Base-by-base conservation (phyloP, 2,797 vertebrate genomes). In the Erethizon dorsatum region DNA sequence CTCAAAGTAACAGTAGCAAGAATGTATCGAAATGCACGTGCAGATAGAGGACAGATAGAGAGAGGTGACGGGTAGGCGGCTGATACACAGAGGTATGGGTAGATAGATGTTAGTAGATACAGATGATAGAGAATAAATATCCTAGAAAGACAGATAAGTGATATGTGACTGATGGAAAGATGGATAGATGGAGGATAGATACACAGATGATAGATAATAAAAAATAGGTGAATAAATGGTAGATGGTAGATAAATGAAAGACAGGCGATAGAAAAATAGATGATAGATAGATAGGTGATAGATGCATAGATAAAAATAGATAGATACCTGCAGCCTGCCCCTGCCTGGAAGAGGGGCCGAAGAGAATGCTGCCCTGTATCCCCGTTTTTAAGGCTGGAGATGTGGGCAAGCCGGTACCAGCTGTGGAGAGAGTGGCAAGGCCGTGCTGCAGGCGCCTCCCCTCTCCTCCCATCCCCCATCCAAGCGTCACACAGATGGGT, bases 361-460 rank as follows among this genome's bases (percentile, higher is more conserved):
- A n/a, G 33, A 37, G 65, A 9, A n/a, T 6, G 67, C 67, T 8
- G 67, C 9, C 59, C 59, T 2, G 2, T 61, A 61, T 9, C 22
- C 59, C 26, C 24, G 10, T 28, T 61, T 61, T 61, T 61, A 9
- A 37, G 67, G 67, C 67, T 20, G 67, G 6, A 1, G 17, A 4
- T 4, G n/a, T 18, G n/a, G 7, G n/a, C 20, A n/a, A 28, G 67
- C 67, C 2, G 3, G 7, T 3, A 17, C 67, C 67, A 69, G 67
- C 67, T 37, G 65, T 8, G n/a, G n/a, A 20, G 67, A 18, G 6
- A 12, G 33, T 17, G 6, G 6, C 5, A 12, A n/a, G 65, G 67
- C 67, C n/a, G 4, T 18, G n/a, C n/a, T 3, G 65, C 9, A 17
- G 33, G 6, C 15, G 3, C 12, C 24, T 17, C 1, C n/a, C 7